These are phyloP conservation scores for Sussaba pulchella DNA, from an alignment of 2,888 invertebrate species.

Conservation along the genomic window DNA sequence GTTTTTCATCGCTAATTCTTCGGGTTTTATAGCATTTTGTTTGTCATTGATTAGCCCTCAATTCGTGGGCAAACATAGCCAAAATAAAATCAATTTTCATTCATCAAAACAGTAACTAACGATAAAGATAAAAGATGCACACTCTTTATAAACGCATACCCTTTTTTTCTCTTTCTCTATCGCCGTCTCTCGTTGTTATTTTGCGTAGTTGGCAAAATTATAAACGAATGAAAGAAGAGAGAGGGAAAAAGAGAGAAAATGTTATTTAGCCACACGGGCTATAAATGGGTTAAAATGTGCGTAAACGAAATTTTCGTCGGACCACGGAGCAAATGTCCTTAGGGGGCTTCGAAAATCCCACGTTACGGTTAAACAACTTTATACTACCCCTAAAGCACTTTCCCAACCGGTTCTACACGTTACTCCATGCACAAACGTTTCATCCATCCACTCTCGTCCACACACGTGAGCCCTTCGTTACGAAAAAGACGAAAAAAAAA, in stretches of 20 bases:
- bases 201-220: too few relatives aligned
- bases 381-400: slow-evolving; percentile 14
- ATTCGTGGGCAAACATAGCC: too few relatives aligned
- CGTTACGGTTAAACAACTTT: slow-evolving; percentile 25
- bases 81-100: too few relatives aligned
- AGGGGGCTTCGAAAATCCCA: slow-evolving; percentile 1
- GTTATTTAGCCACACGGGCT: too few relatives aligned
- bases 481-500: slow-evolving; percentile 9
- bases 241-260: too few relatives aligned
- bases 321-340: neutral
- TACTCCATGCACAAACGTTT: neutral
- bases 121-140: too few relatives aligned
- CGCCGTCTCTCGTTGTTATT: neutral
- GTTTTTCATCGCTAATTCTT: too few relatives aligned
- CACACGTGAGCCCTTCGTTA: neutral
- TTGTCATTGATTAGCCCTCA: too few relatives aligned
- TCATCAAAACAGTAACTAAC: too few relatives aligned
- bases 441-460: neutral
- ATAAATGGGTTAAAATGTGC: neutral
- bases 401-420: neutral
- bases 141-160: too few relatives aligned
- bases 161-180: neutral
- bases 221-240: too few relatives aligned
- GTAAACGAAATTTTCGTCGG: neutral
- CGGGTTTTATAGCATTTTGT: too few relatives aligned